Base-by-base conservation (phyloP, 1,140 invertebrate species). In the Lepidurus packardi region DNA sequence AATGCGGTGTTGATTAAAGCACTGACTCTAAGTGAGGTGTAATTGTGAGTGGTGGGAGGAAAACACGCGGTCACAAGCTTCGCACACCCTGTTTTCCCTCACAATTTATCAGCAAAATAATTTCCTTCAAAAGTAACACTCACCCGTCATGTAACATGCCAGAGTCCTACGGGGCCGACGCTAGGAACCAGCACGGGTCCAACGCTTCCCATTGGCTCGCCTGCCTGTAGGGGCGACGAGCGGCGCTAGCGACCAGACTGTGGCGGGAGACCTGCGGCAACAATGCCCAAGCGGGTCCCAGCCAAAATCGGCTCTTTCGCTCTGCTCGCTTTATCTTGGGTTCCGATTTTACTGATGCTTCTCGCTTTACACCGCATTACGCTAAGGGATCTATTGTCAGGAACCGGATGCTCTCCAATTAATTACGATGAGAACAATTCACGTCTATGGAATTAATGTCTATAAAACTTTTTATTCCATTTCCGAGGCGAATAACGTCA, bases 111-210 rank as follows among this genome's bases (percentile, higher is more conserved):
- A 87, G 84, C 84, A 85, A 87, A 87, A 86, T 87, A 87, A 86
- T 87, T 86, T 87, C 87, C 85, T 83, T 85, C 86, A 87, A 65
- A 65, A 65, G 53, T 65, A 86, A 86, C 86, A 87, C 86, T 87
- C 85, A 87, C 84, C 86, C 85, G 84, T 86, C 86, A 86, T 86
- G 85, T 86, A 86, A 86, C 85, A 85, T 86, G 85, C 86, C 84
- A 85, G 84, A 85, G 83, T 84, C 82, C 83, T 84, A 84, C 84
- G 85, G 86, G 86, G 86, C 83, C 85, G 82, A 83, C 85, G 79
- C 76, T 77, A 74, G 74, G 75, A 77, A 80, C 78, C 74, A 79
- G 80, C 81, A 80, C 53, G 81, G 80, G 80, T 80, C 81, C 81
- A 80, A 47, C 74, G 75, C 73, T 78, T 77, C 80, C 80, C 76